phyloP scores from a whole-genome alignment of 2,888 invertebrate species.

The Diplolepis rosae region DNA sequence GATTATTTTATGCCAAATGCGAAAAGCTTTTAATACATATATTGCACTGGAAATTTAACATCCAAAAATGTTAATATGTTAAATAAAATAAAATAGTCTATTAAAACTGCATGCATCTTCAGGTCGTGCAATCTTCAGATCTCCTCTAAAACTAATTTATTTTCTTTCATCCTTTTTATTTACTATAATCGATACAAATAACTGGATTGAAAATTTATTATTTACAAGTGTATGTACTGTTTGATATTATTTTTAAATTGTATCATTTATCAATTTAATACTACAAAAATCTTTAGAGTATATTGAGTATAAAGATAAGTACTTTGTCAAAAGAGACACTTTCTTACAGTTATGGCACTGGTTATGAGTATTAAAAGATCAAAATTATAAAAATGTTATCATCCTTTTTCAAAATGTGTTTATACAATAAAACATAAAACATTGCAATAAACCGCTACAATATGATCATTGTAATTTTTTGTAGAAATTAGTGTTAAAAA shows the following conservation, averaged over 20 bases:
- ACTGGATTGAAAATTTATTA: background rate
- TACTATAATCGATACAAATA: background rate
- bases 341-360: slow-evolving; percentile 12
- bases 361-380: slow-evolving; percentile 4
- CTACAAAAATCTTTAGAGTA: background rate
- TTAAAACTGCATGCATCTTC: slow-evolving; percentile 38
- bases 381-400: too few relatives aligned
- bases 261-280: too few relatives aligned
- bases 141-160: background rate
- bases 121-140: background rate
- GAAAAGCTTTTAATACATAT: too few relatives aligned
- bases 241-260: too few relatives aligned
- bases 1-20: too few relatives aligned
- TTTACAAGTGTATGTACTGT: too few relatives aligned
- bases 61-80: background rate
- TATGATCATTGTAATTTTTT: too few relatives aligned
- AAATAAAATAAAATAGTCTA: slow-evolving; percentile 23
- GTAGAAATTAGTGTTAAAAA: too few relatives aligned
- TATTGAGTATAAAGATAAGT: background rate
- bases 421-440: too few relatives aligned
- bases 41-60: too few relatives aligned
- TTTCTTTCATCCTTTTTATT: background rate
- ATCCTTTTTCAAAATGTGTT: too few relatives aligned
- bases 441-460: too few relatives aligned
- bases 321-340: slow-evolving; percentile 1